Evolutionary conservation across 2,113 vertebrate genomes (phyloP).

Genomic region (Ceyx melanurus): DNA sequence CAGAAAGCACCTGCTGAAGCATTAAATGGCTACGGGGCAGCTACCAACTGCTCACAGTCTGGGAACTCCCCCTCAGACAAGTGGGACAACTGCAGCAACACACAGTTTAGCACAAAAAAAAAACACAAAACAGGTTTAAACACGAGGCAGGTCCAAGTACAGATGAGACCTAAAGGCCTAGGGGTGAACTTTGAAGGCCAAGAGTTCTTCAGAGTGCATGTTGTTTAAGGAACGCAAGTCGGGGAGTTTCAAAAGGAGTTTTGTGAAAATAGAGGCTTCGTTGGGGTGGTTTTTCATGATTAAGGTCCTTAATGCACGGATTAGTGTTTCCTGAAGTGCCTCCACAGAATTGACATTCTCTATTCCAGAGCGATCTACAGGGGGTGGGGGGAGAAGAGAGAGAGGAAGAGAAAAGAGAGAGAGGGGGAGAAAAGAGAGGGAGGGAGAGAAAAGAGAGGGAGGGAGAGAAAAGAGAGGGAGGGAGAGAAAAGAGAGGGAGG

Average conservation of each 20-base stretch:
- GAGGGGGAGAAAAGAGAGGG: too few species aligned
- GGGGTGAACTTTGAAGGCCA: conserved; percentile 96
- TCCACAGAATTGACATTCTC: conserved; percentile 92
- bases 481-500: not conserved
- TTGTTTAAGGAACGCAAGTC: conserved; percentile 98
- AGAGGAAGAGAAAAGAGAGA: too few species aligned
- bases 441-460: too few species aligned
- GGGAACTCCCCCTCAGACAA: conserved; percentile 50
- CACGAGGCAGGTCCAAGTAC: conserved; percentile 61
- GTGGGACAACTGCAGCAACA: conserved; percentile 72
- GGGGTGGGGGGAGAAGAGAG: not conserved
- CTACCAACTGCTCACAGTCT: conserved; percentile 37
- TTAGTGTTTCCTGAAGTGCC: conserved; percentile 94
- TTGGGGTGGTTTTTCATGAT: conserved; percentile 94
- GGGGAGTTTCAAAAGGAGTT: conserved; percentile 94
- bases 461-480: too few species aligned
- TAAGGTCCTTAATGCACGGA: conserved; percentile 91
- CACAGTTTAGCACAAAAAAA: conserved; percentile 70
- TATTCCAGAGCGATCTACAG: conserved; percentile 92
- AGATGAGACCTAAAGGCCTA: conserved; percentile 77
- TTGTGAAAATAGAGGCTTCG: conserved; percentile 93
- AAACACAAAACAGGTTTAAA: not conserved
- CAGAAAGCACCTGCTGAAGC: conserved; percentile 62
- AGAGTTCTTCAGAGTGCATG: conserved; percentile 97
- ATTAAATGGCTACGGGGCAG: conserved; percentile 61